These are phyloP conservation scores for Chrysolina americana DNA, from an alignment of 2,888 invertebrate species.

Conservation along the genomic window DNA sequence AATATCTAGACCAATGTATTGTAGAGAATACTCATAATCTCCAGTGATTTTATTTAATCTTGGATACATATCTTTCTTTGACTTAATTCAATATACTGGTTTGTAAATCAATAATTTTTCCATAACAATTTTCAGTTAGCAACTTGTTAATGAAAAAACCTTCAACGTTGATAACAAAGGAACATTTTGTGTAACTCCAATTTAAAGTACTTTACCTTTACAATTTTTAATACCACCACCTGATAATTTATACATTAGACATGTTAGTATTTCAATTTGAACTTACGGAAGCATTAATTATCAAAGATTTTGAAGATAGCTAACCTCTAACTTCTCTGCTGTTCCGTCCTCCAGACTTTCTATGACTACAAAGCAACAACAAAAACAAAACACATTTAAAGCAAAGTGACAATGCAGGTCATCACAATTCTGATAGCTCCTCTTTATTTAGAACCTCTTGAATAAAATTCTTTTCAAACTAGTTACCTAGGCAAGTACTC, in stretches of 20 bases:
- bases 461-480: not conserved
- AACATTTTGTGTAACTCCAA: not conserved
- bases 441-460: not conserved
- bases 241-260: not conserved
- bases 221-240: constrained; percentile 4
- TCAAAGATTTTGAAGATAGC: constrained; percentile 49
- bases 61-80: too few species aligned
- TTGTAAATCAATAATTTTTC: too few species aligned
- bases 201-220: not conserved
- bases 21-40: too few species aligned
- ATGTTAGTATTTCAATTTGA: constrained; percentile 1
- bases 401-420: constrained; percentile 52
- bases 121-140: too few species aligned
- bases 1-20: too few species aligned
- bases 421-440: constrained; percentile 34
- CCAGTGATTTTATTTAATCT: too few species aligned
- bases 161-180: too few species aligned
- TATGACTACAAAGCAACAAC: constrained; percentile 68
- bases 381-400: constrained; percentile 61
- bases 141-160: too few species aligned
- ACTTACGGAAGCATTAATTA: not conserved
- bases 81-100: too few species aligned
- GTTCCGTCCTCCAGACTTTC: constrained; percentile 64
- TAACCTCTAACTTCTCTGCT: constrained; percentile 66
- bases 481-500: too few species aligned